Conservation (phyloP, 1,140 invertebrate genomes). For the Belonocnema kinseyi region DNA sequence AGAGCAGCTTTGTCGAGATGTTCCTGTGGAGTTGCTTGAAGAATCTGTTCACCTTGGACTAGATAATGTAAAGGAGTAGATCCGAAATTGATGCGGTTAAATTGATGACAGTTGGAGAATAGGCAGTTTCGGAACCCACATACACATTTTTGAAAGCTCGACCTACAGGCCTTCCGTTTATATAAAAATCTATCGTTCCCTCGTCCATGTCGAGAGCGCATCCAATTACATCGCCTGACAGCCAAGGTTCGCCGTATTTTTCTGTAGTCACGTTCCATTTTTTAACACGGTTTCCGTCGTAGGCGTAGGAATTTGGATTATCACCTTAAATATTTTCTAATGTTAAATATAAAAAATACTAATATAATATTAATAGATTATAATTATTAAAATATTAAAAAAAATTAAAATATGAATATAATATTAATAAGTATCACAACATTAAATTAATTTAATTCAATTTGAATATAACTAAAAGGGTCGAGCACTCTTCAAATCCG, state of each 20-base stretch:
- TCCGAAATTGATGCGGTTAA: constrained; percentile 89
- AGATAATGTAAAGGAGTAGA: constrained; percentile 84
- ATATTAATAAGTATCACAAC: too few species aligned
- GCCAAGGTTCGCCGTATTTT: constrained; percentile 88
- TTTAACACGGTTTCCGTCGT: too few species aligned
- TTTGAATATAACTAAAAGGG: too few species aligned
- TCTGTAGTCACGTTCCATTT: constrained; percentile 87
- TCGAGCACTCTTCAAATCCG: too few species aligned
- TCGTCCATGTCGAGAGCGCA: constrained; percentile 86
- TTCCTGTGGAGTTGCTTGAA: constrained; percentile 79
- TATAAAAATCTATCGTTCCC: constrained; percentile 78
- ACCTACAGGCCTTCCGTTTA: constrained; percentile 86
- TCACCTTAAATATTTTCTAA: constrained; percentile 75
- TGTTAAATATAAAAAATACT: too few species aligned
- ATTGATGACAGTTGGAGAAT: constrained; percentile 87
- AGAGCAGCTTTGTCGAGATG: constrained; percentile 77
- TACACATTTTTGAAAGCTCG: constrained; percentile 84
- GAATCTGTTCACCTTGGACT: constrained; percentile 80
- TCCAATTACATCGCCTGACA: constrained; percentile 88
- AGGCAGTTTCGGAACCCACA: constrained; percentile 83
- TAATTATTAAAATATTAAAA: too few species aligned
- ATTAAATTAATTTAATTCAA: too few species aligned
- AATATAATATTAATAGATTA: too few species aligned
- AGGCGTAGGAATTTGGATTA: constrained; percentile 86
- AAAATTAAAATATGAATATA: too few species aligned